Evolutionary conservation across 2,113 vertebrate genomes (phyloP).

Genomic region (Carettochelys insculpta): DNA sequence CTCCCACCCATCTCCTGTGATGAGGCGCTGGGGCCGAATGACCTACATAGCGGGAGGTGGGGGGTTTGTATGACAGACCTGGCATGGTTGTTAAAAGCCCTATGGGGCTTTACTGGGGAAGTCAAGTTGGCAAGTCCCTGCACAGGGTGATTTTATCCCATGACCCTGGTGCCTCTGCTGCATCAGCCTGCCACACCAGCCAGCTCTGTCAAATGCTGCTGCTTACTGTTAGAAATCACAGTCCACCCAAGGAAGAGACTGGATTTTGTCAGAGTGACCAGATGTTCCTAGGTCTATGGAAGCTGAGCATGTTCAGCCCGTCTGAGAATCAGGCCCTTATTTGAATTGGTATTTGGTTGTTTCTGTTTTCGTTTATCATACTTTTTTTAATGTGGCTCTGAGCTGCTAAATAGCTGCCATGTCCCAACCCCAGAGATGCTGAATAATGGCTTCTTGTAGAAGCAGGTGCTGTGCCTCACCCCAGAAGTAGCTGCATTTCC

Average conservation of each 20-base stretch:
- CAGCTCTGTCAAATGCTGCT: not conserved
- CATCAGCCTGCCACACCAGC: not conserved
- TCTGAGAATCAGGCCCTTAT: not conserved
- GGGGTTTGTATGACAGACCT: not conserved
- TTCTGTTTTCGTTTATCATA: not conserved
- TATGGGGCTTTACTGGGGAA: not conserved
- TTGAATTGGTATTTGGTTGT: not conserved
- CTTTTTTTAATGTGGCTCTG: not conserved
- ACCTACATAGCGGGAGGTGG: not conserved
- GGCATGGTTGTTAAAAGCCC: not conserved
- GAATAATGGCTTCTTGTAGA: not conserved
- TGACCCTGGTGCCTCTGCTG: not conserved
- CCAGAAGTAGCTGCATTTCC: not conserved
- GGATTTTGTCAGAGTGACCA: not conserved
- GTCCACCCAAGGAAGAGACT: not conserved
- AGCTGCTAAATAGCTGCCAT: not conserved
- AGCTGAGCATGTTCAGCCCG: not conserved
- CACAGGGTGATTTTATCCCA: not conserved
- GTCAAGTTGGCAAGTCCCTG: not conserved
- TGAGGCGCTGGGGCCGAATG: not conserved
- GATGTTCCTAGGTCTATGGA: not conserved
- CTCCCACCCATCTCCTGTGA: not conserved
- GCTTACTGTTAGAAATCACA: not conserved
- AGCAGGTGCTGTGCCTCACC: not conserved
- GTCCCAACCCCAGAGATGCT: not conserved